Evolutionary conservation across 2,113 vertebrate species (phyloP).

Genomic region (Hepsetus odoe): DNA sequence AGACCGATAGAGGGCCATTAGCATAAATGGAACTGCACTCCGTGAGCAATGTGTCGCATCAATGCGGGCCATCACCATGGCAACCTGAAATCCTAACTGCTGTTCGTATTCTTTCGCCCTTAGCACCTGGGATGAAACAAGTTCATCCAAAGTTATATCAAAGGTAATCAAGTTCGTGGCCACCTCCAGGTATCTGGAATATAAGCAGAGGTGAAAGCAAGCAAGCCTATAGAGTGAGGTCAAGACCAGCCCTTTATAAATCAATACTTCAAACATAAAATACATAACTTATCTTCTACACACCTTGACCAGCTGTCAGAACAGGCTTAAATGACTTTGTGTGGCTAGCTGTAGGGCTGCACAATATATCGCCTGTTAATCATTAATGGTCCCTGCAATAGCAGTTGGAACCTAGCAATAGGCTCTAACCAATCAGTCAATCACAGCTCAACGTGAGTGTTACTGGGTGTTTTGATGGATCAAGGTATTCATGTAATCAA

Average conservation of each 20-base stretch:
- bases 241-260: neutral
- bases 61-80: conserved; percentile 64
- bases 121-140: neutral
- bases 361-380: too few species aligned
- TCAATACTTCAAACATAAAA: neutral
- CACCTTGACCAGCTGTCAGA: neutral
- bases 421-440: too few species aligned
- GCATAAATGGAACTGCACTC: conserved; percentile 55
- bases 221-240: neutral
- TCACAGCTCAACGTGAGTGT: too few species aligned
- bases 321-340: neutral
- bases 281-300: neutral
- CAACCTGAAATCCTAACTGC: conserved; percentile 50
- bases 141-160: neutral
- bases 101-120: neutral
- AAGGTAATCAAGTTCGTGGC: neutral
- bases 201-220: neutral
- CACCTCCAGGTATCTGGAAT: neutral
- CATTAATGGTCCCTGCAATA: too few species aligned
- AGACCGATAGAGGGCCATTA: conserved; percentile 54
- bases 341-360: neutral
- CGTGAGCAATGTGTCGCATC: conserved; percentile 53
- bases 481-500: too few species aligned
- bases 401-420: too few species aligned
- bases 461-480: too few species aligned